phyloP scores from a whole-genome alignment of 2,888 invertebrate species.

The Calephelis perditalis region DNA sequence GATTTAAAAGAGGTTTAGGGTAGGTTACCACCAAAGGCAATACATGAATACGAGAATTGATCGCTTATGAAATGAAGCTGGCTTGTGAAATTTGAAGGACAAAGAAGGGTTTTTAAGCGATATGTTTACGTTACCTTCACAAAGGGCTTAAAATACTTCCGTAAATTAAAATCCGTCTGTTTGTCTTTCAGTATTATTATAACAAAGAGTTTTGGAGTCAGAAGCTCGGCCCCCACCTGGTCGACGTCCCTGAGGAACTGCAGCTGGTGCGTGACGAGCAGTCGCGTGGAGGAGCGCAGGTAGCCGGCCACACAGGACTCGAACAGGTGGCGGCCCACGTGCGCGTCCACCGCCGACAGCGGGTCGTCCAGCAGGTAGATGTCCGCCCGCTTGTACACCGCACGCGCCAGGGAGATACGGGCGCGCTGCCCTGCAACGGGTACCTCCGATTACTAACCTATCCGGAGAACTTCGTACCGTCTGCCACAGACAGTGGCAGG shows the following conservation, averaged over 20 bases:
- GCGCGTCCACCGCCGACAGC: slow-evolving; percentile 94
- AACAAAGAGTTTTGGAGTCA: too few species aligned
- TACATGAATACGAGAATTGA: too few species aligned
- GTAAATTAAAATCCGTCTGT: too few species aligned
- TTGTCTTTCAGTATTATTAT: too few species aligned
- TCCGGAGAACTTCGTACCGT: neutral
- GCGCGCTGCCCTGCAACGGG: slow-evolving; percentile 87
- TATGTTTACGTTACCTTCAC: too few species aligned
- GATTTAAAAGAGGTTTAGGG: too few species aligned
- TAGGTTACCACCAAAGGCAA: too few species aligned
- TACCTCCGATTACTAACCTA: too few species aligned
- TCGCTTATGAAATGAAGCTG: too few species aligned
- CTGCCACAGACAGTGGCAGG: neutral
- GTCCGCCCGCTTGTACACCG: slow-evolving; percentile 91
- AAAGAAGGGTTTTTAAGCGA: too few species aligned
- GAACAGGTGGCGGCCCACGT: slow-evolving; percentile 93
- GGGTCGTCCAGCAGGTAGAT: slow-evolving; percentile 95
- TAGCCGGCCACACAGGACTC: slow-evolving; percentile 86
- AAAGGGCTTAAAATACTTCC: too few species aligned
- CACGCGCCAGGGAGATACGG: slow-evolving; percentile 91
- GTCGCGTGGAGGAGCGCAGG: slow-evolving; percentile 83
- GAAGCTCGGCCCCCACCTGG: slow-evolving; percentile 43
- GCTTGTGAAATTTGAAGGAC: too few species aligned
- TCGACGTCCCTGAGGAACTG: slow-evolving; percentile 82
- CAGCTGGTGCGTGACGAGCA: slow-evolving; percentile 87